These are phyloP conservation scores for Apotomis betuletana DNA, from an alignment of 2,888 invertebrate genomes.

Conservation along the genomic window DNA sequence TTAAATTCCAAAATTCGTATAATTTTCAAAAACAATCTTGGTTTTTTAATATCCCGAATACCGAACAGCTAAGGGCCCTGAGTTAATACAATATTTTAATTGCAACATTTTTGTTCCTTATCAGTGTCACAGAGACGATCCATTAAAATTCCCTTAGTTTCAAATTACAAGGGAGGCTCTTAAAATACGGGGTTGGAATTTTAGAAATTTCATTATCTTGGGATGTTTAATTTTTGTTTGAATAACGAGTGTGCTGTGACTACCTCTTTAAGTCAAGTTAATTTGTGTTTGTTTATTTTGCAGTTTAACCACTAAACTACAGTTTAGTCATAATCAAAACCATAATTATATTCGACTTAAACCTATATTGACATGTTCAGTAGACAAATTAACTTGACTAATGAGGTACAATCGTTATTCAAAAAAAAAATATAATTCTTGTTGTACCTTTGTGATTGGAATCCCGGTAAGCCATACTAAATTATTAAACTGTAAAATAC, in stretches of 20 bases:
- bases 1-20: not conserved
- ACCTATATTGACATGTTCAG: too few species aligned
- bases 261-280: constrained; percentile 4
- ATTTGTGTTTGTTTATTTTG: not conserved
- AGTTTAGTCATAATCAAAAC: too few species aligned
- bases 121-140: constrained; percentile 39
- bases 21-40: not conserved
- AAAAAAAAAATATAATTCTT: too few species aligned
- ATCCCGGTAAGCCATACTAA: too few species aligned
- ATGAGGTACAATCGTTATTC: too few species aligned
- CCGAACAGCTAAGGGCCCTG: not conserved
- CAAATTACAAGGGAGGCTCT: constrained; percentile 41
- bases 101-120: constrained; percentile 40
- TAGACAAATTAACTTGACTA: too few species aligned
- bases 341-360: too few species aligned
- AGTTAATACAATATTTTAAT: constrained; percentile 36
- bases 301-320: too few species aligned
- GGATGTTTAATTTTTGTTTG: constrained; percentile 43
- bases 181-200: constrained; percentile 43
- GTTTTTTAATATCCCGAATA: constrained; percentile 4
- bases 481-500: too few species aligned
- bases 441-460: too few species aligned
- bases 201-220: constrained; percentile 50
- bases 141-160: constrained; percentile 45
- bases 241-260: constrained; percentile 23